Conservation (phyloP, 2,888 invertebrate species). For the Hydroisotoma schaefferi region DNA sequence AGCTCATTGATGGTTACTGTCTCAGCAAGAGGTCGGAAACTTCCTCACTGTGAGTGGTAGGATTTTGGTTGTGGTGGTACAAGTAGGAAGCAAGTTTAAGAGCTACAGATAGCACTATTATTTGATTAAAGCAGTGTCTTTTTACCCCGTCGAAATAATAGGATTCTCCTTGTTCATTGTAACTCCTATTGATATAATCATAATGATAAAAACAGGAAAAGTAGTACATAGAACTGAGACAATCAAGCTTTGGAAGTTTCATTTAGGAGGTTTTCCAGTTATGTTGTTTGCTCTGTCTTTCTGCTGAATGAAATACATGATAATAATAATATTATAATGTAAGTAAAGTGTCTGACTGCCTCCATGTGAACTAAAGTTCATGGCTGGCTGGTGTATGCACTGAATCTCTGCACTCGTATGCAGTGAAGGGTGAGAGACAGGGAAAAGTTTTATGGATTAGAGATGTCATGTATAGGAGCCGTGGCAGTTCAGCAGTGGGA, state of each 20-base stretch:
- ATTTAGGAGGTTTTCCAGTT: too few species aligned
- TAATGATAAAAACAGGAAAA: neutral
- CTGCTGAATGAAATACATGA: too few species aligned
- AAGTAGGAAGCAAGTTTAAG: too few species aligned
- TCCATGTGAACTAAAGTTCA: too few species aligned
- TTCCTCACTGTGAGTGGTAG: too few species aligned
- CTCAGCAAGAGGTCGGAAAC: constrained; percentile 33
- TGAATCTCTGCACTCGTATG: constrained; percentile 17
- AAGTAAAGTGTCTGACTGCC: too few species aligned
- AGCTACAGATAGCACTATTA: constrained; percentile 18
- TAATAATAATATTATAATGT: too few species aligned
- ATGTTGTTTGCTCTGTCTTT: neutral
- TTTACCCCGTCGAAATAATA: constrained; percentile 44
- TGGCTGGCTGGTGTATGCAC: too few species aligned
- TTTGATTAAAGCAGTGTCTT: constrained; percentile 42
- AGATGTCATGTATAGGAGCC: constrained; percentile 18
- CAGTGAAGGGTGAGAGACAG: constrained; percentile 10
- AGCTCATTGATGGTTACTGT: constrained; percentile 34
- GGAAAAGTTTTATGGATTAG: constrained; percentile 13
- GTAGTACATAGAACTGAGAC: neutral
- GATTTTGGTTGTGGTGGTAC: constrained; percentile 21
- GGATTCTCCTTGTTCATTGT: constrained; percentile 26
- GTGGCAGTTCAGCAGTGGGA: too few species aligned
- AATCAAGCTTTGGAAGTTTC: too few species aligned
- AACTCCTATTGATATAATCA: constrained; percentile 8